phyloP scores from a whole-genome alignment of 2,797 vertebrate species.

The Discoglossus pictus region DNA sequence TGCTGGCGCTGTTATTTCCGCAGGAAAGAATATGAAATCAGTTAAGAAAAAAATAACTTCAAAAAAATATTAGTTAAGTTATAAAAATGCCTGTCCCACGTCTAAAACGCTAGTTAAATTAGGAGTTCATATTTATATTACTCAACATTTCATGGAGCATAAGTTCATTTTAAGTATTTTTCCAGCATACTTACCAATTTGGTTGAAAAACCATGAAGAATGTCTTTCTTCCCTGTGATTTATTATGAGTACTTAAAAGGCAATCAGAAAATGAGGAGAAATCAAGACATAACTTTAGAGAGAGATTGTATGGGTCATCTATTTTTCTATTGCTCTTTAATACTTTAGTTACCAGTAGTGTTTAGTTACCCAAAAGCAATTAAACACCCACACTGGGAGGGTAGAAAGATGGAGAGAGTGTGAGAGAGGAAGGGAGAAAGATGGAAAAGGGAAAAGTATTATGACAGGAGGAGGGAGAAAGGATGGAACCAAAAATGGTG shows the following conservation, averaged over 20 bases:
- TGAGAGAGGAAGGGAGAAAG: no score
- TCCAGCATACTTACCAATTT: conserved; percentile 28
- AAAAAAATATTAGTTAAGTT: conserved; percentile 39
- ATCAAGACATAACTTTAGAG: conserved; percentile 12
- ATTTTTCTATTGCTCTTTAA: no score
- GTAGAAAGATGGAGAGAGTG: no score
- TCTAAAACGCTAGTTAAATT: conserved; percentile 34
- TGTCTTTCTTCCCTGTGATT: conserved; percentile 41
- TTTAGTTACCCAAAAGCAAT: no score
- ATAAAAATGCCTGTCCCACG: conserved; percentile 33
- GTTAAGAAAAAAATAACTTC: conserved; percentile 25
- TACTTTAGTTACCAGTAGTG: no score
- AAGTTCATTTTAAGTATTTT: conserved; percentile 43
- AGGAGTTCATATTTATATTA: conserved; percentile 40
- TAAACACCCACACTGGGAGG: no score
- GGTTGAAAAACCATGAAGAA: conserved; percentile 40
- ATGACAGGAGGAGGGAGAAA: no score
- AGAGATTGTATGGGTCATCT: no score
- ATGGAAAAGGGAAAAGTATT: no score
- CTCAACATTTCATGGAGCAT: conserved; percentile 31
- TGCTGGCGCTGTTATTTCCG: conserved; percentile 19
- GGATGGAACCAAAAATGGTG: no score
- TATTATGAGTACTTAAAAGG: conserved; percentile 26
- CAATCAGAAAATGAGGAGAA: conserved; percentile 23
- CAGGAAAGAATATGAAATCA: conserved; percentile 33